Percentiles rank a stretch among this genome's conserved stretches.
Conservation (phyloP, 2,113 vertebrate genomes). For the Burhinus oedicnemus region DNA sequence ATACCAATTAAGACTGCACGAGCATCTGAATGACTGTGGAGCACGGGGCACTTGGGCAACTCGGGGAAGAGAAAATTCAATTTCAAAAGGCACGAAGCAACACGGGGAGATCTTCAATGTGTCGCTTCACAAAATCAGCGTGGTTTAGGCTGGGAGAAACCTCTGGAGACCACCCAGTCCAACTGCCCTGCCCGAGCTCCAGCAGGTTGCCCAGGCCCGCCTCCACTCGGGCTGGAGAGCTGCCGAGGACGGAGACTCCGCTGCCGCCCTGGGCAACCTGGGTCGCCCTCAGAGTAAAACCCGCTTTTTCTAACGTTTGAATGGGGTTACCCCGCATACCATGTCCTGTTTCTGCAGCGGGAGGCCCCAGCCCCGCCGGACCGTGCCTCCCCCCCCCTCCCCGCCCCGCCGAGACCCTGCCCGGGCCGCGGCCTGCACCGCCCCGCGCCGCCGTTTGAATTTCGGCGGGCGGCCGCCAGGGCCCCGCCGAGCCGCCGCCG, state of each 20-base stretch:
- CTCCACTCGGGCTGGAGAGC: neutral
- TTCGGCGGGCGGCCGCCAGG: neutral
- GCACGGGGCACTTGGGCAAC: rapidly evolving
- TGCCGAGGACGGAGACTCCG: too few species aligned
- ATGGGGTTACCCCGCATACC: rapidly evolving
- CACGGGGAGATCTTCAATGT: neutral
- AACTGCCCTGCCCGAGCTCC: rapidly evolving
- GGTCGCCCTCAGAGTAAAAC: rapidly evolving
- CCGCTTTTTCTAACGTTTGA: rapidly evolving
- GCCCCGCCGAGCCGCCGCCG: neutral
- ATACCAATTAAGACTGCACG: rapidly evolving
- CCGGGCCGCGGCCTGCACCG: too few species aligned
- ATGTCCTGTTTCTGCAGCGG: too few species aligned
- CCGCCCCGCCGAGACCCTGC: too few species aligned
- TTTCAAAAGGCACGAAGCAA: neutral
- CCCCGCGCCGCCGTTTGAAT: neutral
- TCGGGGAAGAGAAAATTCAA: neutral
- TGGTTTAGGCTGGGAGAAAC: neutral
- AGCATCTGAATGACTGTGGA: rapidly evolving
- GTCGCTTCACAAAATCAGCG: neutral
- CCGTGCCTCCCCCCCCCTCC: neutral
- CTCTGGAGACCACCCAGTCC: neutral
- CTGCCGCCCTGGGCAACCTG: rapidly evolving
- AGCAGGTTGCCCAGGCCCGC: too few species aligned
- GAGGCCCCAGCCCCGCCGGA: too few species aligned